These are phyloP conservation scores for Fistularia commersonii DNA, from an alignment of 2,797 vertebrate genomes.

Conservation along the genomic window DNA sequence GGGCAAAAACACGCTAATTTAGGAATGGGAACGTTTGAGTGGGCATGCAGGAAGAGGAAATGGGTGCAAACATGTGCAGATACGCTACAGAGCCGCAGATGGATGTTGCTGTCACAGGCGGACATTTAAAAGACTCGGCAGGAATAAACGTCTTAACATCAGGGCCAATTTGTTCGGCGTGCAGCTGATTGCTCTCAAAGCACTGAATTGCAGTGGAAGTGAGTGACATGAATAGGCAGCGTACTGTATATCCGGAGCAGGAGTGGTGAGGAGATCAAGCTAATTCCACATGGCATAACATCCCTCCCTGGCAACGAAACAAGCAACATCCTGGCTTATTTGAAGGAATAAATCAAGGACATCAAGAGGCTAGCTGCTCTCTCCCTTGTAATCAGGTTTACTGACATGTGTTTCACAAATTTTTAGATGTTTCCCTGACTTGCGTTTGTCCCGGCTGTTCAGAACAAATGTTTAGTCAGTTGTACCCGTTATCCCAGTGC, in stretches of 20 bases:
- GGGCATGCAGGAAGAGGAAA: slow-evolving; percentile 39
- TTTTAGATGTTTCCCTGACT: no score
- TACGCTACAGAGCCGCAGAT: slow-evolving; percentile 8
- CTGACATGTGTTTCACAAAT: no score
- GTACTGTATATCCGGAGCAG: slow-evolving; percentile 8
- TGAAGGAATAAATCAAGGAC: not conserved
- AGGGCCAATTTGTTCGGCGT: slow-evolving; percentile 20
- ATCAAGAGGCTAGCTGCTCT: not conserved
- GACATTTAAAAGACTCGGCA: slow-evolving; percentile 7
- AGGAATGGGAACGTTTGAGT: slow-evolving; percentile 43
- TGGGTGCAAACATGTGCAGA: slow-evolving; percentile 27
- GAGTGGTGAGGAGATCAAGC: not conserved
- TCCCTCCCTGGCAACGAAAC: slow-evolving; percentile 5
- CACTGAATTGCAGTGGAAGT: slow-evolving; percentile 9
- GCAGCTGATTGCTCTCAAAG: slow-evolving; percentile 33
- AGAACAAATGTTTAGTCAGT: no score
- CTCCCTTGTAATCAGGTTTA: no score
- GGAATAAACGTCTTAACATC: slow-evolving; percentile 28
- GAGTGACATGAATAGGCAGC: slow-evolving; percentile 26
- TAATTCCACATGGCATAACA: slow-evolving; percentile 20
- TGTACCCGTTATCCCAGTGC: no score
- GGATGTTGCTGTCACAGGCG: not conserved
- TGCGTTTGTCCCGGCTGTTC: no score
- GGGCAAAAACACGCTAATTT: slow-evolving; percentile 52
- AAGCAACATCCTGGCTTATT: not conserved